Base-by-base conservation (phyloP, 2,888 invertebrate genomes). In the Ormyrus rosae region DNA sequence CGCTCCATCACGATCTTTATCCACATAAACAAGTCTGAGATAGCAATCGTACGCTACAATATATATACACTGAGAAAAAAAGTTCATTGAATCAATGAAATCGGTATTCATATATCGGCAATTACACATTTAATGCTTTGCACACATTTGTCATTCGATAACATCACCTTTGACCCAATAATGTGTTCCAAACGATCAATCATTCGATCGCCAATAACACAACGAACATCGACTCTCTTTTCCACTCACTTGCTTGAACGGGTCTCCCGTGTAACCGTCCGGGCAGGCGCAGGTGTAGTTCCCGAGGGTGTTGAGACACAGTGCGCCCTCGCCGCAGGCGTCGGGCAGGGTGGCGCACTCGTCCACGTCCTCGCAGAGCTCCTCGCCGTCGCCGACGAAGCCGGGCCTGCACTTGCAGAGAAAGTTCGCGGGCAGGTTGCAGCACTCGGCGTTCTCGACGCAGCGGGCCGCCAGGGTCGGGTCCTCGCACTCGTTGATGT, bases 401-500 rank as follows among this genome's bases (percentile, higher is more conserved):
- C 98, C 98, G 81, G 96, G 94, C 87, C 95, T 95, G 91, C 98
- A 98, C 92, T 97, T 97, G 93, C 98, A 98, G 86, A 97, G 94
- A 91, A 97, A 98, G 92, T 97, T 97, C 85, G 97, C 96, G 68
- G 98, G 98, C 86, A 98, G 92, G 92, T 98, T 98, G 90, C 98
- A 98, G 91, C 98, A 98, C 91, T 97, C 97, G 61, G 98, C 96
- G 91, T 98, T 97, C 90, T 94, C 93, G 82, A 97, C 97, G 92
- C 98, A 98, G 88, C 96, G 93, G 81, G 95, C 94, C 56, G 96
- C 95, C 87, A 97, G 93, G 83, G 93, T 93, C 83, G 97, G 97
- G 92, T 97, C 96, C 88, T 95, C 95, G 91, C 98, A 99, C 93
- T 99, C 98, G 92, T 99, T 96, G 91, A 98, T 96, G 92, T 97